Conservation (phyloP, 2,797 vertebrate species). For the Spatula versicolor region DNA sequence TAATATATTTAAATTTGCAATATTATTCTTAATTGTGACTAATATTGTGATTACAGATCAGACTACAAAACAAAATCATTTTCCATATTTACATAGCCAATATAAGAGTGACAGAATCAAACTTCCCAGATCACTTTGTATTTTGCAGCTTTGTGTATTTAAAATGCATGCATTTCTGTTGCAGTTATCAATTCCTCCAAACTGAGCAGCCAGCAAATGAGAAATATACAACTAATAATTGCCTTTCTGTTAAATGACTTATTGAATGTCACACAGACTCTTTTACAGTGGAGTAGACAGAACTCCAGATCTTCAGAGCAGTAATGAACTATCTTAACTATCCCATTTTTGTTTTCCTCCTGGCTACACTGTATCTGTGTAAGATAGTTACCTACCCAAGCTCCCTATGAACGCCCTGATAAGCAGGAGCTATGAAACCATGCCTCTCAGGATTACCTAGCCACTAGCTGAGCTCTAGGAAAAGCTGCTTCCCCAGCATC, state of each 20-base stretch:
- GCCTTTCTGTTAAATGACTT: neutral
- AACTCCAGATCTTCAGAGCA: neutral
- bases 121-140: neutral
- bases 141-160: neutral
- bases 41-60: neutral
- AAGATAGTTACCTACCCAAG: neutral
- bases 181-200: neutral
- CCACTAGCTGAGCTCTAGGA: neutral
- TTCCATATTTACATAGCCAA: neutral
- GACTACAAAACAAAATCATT: neutral
- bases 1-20: neutral
- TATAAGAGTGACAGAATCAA: neutral
- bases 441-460: neutral
- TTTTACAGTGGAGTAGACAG: neutral
- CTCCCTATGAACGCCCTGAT: neutral
- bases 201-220: neutral
- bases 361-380: neutral
- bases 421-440: neutral
- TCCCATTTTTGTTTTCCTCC: neutral
- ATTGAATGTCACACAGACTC: neutral
- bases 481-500: neutral
- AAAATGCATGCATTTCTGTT: neutral
- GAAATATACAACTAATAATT: neutral
- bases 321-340: neutral
- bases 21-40: neutral